Evolutionary conservation across 2,797 vertebrate species (phyloP).

Genomic region (Syngnathus rostellatus): DNA sequence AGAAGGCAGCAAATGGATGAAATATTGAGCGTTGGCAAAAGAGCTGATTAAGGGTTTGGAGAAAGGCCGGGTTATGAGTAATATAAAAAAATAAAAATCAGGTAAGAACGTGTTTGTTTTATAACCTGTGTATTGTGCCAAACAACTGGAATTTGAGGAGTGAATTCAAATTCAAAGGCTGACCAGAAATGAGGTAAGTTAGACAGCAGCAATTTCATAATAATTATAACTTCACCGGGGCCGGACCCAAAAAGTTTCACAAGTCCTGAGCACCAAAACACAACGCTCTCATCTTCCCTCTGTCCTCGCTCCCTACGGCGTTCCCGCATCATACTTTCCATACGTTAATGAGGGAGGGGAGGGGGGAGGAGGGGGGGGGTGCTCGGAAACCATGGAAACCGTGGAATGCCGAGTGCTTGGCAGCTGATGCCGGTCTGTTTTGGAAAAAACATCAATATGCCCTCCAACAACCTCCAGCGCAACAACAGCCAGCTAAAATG

Average conservation of each 20-base stretch:
- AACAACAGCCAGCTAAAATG: constrained; percentile 59
- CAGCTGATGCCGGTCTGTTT: constrained; percentile 63
- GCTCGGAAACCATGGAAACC: constrained; percentile 50
- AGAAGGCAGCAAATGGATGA: too few species aligned
- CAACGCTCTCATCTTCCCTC: constrained; percentile 33
- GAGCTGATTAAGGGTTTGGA: too few species aligned
- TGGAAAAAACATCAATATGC: constrained; percentile 56
- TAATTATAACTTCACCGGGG: not conserved
- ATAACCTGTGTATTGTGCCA: not conserved
- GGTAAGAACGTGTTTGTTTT: not conserved
- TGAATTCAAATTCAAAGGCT: not conserved
- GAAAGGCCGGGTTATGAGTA: too few species aligned
- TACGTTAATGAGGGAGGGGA: constrained; percentile 39
- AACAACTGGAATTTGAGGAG: not conserved
- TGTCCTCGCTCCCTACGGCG: constrained; percentile 48
- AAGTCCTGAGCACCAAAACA: not conserved
- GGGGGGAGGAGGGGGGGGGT: constrained; percentile 20
- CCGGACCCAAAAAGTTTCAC: not conserved
- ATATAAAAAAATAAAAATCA: not conserved
- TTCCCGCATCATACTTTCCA: constrained; percentile 45
- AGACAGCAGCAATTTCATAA: not conserved
- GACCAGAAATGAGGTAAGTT: not conserved
- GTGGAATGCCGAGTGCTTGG: constrained; percentile 62
- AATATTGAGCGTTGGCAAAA: too few species aligned
- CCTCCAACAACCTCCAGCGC: constrained; percentile 51